phyloP scores from a whole-genome alignment of 2,888 invertebrate species.

The Druceiella hillmani region DNA sequence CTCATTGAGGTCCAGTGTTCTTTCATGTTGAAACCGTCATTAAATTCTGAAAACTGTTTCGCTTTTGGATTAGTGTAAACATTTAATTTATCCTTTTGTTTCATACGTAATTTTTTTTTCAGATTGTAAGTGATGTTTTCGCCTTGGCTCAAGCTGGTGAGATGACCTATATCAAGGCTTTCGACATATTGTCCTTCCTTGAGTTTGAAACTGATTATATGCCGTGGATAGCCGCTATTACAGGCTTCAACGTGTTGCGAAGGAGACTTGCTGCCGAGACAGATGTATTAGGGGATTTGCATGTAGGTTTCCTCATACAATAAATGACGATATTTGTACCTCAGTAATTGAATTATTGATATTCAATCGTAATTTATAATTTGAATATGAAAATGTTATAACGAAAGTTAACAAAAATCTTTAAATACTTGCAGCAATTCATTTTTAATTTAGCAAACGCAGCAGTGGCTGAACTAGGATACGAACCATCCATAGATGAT shows the following conservation, averaged over 20 bases:
- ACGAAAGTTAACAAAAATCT: no score
- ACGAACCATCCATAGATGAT: slow-evolving; percentile 32
- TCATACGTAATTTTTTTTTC: slow-evolving; percentile 20
- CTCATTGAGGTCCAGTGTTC: no score
- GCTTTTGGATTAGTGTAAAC: no score
- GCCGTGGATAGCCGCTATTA: slow-evolving; percentile 67
- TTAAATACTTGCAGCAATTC: slow-evolving; percentile 29
- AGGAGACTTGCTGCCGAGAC: no score
- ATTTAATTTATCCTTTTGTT: not conserved
- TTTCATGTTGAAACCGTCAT: no score
- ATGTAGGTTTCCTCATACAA: no score
- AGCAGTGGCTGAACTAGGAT: slow-evolving; percentile 45
- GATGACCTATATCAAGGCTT: slow-evolving; percentile 51
- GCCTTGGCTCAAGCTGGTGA: slow-evolving; percentile 59
- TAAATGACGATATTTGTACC: no score
- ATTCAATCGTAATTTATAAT: no score
- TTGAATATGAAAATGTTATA: no score
- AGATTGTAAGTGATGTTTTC: slow-evolving; percentile 71
- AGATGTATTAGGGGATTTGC: no score
- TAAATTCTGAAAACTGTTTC: no score
- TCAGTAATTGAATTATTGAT: no score
- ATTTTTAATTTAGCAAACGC: slow-evolving; percentile 33
- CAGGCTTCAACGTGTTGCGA: slow-evolving; percentile 42
- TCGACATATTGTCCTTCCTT: slow-evolving; percentile 61
- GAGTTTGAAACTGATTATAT: slow-evolving; percentile 60